These are phyloP conservation scores for Wasmannia auropunctata DNA, from an alignment of 1,140 invertebrate species.

Conservation along the genomic window DNA sequence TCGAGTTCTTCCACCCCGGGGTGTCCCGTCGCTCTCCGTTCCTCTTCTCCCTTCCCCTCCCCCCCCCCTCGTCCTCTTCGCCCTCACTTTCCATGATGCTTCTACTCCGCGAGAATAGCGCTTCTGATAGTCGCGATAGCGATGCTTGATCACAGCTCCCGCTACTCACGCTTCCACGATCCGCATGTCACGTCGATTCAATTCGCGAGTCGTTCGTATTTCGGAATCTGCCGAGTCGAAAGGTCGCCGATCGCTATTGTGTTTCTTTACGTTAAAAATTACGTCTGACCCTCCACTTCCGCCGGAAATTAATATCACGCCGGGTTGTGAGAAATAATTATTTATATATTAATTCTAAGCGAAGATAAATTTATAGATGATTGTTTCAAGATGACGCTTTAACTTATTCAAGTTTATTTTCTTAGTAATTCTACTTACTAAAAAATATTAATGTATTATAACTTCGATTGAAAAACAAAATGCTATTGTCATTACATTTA, in stretches of 20 bases:
- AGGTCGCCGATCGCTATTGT: conserved; percentile 37
- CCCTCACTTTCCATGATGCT: not conserved
- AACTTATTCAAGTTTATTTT: too few species aligned
- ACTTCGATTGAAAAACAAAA: not conserved
- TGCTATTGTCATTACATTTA: not conserved
- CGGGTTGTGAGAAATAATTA: not conserved
- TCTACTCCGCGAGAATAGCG: not conserved
- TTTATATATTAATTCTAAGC: not conserved
- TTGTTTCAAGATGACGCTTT: too few species aligned
- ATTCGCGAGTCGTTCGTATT: conserved; percentile 47
- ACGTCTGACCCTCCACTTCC: too few species aligned
- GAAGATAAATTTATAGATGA: not conserved
- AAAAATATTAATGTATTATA: not conserved
- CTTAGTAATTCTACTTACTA: not conserved
- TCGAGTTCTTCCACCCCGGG: not conserved
- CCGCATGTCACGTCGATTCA: conserved; percentile 51
- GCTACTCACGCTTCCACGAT: conserved; percentile 66
- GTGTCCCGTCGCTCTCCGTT: not conserved
- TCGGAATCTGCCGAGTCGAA: conserved; percentile 39
- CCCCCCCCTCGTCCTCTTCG: not conserved
- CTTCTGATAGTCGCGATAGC: conserved; percentile 70
- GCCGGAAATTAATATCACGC: not conserved
- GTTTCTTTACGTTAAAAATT: too few species aligned
- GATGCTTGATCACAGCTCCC: conserved; percentile 73
- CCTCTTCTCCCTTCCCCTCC: not conserved